Percentiles rank a stretch among this genome's conserved stretches.
These are phyloP conservation scores for Salticus scenicus DNA, from an alignment of 2,888 invertebrate genomes.

Conservation along the genomic window DNA sequence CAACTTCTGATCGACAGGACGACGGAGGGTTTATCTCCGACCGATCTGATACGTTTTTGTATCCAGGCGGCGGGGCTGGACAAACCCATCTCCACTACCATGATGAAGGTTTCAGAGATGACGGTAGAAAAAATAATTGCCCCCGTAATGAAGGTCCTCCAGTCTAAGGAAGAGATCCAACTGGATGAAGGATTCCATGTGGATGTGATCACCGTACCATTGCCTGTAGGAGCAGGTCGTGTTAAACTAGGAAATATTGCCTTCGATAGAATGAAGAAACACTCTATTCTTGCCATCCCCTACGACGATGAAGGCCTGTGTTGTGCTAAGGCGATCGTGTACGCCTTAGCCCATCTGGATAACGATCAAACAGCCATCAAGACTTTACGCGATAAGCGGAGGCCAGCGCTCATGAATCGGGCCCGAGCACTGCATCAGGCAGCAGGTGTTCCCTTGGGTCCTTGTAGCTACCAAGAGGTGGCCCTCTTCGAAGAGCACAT, in stretches of 20 bases:
- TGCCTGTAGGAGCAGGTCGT: background rate
- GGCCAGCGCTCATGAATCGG: background rate
- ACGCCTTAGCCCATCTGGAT: background rate
- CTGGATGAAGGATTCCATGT: background rate
- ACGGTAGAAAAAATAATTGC: background rate
- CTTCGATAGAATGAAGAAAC: too few relatives aligned
- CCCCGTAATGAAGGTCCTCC: background rate
- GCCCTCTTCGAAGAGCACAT: background rate
- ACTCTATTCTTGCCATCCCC: background rate
- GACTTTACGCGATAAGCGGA: background rate
- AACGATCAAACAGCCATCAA: background rate
- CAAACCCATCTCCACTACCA: background rate
- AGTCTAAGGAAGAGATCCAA: background rate
- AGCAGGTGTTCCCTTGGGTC: background rate
- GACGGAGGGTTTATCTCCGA: background rate
- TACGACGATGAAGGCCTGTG: background rate
- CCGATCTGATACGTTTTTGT: background rate
- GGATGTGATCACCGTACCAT: background rate
- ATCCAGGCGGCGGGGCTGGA: background rate
- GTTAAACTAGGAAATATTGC: background rate
- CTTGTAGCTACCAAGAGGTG: background rate
- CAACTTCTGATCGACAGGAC: too few relatives aligned
- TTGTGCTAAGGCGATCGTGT: background rate
- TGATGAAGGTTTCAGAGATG: background rate
- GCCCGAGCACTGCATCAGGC: background rate